phyloP scores from a whole-genome alignment of 2,113 vertebrate genomes.

The Oophaga pumilio region DNA sequence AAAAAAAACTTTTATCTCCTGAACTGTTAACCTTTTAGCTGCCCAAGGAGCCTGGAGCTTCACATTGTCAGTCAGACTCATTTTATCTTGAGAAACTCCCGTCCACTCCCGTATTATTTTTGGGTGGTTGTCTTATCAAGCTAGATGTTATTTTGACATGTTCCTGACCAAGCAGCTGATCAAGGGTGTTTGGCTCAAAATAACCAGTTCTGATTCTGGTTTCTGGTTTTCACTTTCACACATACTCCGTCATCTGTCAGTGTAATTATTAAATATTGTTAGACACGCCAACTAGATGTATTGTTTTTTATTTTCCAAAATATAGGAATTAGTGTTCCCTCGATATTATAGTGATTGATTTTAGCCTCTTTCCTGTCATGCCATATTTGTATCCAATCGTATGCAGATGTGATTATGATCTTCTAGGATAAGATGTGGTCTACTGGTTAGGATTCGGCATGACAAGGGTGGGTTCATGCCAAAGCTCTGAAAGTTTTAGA shows the following conservation, averaged over 20 bases:
- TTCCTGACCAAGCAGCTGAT: constrained; percentile 8
- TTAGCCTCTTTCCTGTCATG: not conserved
- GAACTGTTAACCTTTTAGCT: constrained; percentile 50
- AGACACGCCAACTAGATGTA: not conserved
- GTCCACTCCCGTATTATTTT: constrained; percentile 7
- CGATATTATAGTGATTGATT: not conserved
- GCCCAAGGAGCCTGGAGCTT: not conserved
- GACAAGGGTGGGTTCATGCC: not conserved
- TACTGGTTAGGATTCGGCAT: not conserved
- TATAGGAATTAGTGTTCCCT: not conserved
- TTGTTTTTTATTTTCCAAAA: not conserved
- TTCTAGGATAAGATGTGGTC: not conserved
- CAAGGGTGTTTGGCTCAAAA: not conserved
- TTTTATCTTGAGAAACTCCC: constrained; percentile 33
- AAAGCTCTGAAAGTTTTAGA: not conserved
- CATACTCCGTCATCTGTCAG: not conserved
- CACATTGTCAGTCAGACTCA: not conserved
- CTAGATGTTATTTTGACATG: constrained; percentile 7
- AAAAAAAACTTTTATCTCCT: constrained; percentile 42
- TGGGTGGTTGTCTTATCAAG: not conserved
- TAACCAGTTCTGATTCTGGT: not conserved
- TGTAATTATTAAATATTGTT: not conserved
- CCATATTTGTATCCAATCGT: not conserved
- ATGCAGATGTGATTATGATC: not conserved
- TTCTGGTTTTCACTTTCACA: not conserved